Base-by-base conservation (phyloP, 23 tunicate species). In the Clavelina lepadiformis region DNA sequence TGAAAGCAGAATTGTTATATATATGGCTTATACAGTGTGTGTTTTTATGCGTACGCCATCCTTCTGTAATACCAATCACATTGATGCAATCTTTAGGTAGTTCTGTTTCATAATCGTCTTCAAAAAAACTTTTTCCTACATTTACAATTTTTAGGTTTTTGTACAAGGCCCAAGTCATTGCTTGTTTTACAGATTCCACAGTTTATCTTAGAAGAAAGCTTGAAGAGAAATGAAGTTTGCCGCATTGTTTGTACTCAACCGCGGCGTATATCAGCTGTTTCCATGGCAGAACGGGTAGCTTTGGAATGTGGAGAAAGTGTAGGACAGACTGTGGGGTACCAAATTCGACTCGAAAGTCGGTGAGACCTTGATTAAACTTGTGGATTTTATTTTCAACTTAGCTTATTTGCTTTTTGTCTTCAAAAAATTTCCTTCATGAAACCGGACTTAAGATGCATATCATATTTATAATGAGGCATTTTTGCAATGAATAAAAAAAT, bases 281-380 rank as follows among this genome's bases (percentile, higher is more conserved):
- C 89, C 34, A 81, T 85, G 77, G 97, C 97, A 0, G 89, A 89
- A 65, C 61, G 97, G 55, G 97, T 89, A 35, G 89, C 97, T 18
- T 63, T 54, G 31, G 89, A 81, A 35, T 49, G 97, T 28, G 97
- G 97, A 18, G 97, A 89, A 45, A 32, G 72, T 44, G 97, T 89
- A 5, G 97, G 97, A 27, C 97, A 89, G 28, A 81, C 89, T 27
- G 89, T 89, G 30, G 97, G 97, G 28, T 89, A 89, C 41, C 97
- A 89, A 56, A 89, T 89, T 19, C 69, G 97, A 27, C 78, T 89
- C 19, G 97, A 89, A 56, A 89, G 97, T 89, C 69, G 97, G 97
- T 88, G 15, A n/a, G n/a, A n/a, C n/a, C n/a, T n/a, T n/a, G n/a
- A n/a, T n/a, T n/a, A n/a, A n/a, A n/a, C n/a, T n/a, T n/a, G n/a